Evolutionary conservation across 2,888 invertebrate species (phyloP).

Genomic region (Bombyx huttoni): DNA sequence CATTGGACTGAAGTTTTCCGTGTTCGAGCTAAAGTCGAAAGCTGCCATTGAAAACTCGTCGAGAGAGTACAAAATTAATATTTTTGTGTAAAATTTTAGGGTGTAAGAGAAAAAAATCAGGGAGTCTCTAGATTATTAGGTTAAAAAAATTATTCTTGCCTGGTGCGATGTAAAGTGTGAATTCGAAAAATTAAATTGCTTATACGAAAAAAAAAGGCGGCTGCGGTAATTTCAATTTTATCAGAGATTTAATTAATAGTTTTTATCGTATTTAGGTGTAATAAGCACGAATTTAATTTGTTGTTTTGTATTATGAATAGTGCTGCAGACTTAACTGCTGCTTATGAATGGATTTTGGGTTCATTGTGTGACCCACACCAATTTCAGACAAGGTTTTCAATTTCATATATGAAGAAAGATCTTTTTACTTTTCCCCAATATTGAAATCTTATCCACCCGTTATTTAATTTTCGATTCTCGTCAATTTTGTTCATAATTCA

Average conservation of each 20-base stretch:
- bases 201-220: slow-evolving; percentile 13
- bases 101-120: slow-evolving; percentile 68
- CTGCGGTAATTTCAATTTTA: slow-evolving; percentile 9
- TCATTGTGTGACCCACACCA: too few species aligned
- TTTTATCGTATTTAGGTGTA: slow-evolving; percentile 51
- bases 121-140: slow-evolving; percentile 58
- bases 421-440: too few species aligned
- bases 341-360: too few species aligned
- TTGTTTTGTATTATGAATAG: slow-evolving; percentile 60
- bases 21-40: too few species aligned
- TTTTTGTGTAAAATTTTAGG: slow-evolving; percentile 67
- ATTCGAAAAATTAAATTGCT: slow-evolving; percentile 24
- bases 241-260: slow-evolving; percentile 17
- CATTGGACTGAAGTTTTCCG: too few species aligned
- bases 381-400: too few species aligned
- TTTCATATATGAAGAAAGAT: too few species aligned
- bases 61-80: slow-evolving; percentile 67
- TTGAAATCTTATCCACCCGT: too few species aligned
- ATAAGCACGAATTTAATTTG: slow-evolving; percentile 70
- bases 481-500: not conserved
- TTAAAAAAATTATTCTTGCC: slow-evolving; percentile 57
- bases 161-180: slow-evolving; percentile 47
- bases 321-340: slow-evolving; percentile 1
- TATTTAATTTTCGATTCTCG: too few species aligned
- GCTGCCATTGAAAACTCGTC: slow-evolving; percentile 67